Percentiles rank a stretch among this genome's conserved stretches.
phyloP scores from a whole-genome alignment of 1,140 invertebrate genomes.

The Monochamus saltuarius region DNA sequence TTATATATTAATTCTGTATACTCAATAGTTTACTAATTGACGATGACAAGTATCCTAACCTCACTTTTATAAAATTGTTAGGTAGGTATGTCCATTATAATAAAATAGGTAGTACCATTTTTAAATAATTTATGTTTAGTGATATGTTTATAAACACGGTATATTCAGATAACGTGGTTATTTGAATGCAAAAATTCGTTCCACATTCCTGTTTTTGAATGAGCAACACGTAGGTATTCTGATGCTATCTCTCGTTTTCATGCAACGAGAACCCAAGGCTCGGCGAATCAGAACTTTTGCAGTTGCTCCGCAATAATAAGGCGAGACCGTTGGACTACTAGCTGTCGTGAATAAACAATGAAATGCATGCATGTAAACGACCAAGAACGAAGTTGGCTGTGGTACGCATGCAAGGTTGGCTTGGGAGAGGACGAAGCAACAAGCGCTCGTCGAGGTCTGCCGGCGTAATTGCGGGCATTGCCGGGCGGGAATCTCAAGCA shows the following conservation, averaged over 20 bases:
- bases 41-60: no score
- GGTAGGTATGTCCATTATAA: no score
- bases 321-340: not conserved
- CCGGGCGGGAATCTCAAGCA: constrained; percentile 32
- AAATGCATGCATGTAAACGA: constrained; percentile 23
- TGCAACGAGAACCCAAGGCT: not conserved
- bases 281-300: not conserved
- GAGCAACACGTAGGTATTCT: constrained; percentile 5
- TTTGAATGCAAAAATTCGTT: no score
- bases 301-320: not conserved
- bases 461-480: constrained; percentile 16
- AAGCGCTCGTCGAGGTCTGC: constrained; percentile 22
- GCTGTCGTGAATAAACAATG: constrained; percentile 21
- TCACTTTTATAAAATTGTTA: no score
- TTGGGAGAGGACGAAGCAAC: constrained; percentile 22
- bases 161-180: no score
- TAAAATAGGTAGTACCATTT: no score
- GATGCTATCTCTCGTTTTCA: not conserved
- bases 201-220: not conserved
- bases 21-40: no score
- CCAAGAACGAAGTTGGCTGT: constrained; percentile 18
- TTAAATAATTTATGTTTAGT: no score
- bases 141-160: no score
- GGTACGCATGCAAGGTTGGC: constrained; percentile 21
- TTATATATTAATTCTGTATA: no score